A percentile compares a stretch with the other conserved stretches of the same genome.
phyloP scores from a whole-genome alignment of 1,140 invertebrate genomes.

The Dreissena polymorpha region DNA sequence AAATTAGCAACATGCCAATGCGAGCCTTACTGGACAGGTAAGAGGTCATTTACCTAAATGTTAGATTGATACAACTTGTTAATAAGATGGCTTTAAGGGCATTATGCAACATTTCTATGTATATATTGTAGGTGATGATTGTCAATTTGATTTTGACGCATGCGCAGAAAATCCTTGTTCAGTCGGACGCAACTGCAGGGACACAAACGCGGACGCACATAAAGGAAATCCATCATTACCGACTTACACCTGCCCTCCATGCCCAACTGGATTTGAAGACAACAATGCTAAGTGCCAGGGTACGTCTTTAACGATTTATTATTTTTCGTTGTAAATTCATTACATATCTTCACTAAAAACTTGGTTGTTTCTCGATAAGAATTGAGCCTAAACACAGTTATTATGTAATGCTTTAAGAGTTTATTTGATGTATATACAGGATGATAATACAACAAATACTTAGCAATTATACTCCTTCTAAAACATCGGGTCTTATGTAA shows the following conservation, averaged over 20 bases:
- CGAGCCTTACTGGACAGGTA: slow-evolving; percentile 40
- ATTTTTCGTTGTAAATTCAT: too few species aligned
- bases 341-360: not conserved
- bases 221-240: not conserved
- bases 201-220: too few species aligned
- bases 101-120: not conserved
- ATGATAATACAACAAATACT: not conserved
- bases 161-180: too few species aligned
- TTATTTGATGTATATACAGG: not conserved
- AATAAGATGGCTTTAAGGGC: not conserved
- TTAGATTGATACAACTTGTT: not conserved
- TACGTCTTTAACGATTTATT: too few species aligned
- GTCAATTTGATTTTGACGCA: not conserved
- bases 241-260: not conserved
- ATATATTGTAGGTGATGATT: not conserved
- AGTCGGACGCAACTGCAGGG: too few species aligned
- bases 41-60: not conserved
- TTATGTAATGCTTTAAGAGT: not conserved
- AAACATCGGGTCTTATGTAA: not conserved
- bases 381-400: not conserved
- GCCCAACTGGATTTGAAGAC: too few species aligned
- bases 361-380: not conserved
- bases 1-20: slow-evolving; percentile 46
- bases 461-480: not conserved
- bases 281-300: too few species aligned